phyloP scores from a whole-genome alignment of 2,888 invertebrate genomes.

The Stictocephala bisonia region DNA sequence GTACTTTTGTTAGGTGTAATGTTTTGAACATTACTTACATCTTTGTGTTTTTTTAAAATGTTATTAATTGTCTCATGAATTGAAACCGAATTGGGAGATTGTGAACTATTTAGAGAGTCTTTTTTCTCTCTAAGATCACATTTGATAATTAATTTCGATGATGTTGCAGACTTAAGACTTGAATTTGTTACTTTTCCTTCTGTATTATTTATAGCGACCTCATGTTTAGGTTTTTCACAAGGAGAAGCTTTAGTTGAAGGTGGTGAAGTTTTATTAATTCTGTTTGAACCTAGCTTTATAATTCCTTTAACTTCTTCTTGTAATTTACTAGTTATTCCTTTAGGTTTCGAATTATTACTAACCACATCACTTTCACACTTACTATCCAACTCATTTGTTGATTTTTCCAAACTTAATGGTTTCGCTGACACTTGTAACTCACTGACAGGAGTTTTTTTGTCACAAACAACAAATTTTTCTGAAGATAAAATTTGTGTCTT shows the following conservation, averaged over 20 bases:
- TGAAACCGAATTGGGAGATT: conserved; percentile 5
- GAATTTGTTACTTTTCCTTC: too few relatives aligned
- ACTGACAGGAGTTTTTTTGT: too few relatives aligned
- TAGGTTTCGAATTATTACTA: not conserved
- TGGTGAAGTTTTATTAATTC: not conserved
- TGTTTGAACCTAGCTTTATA: conserved; percentile 13
- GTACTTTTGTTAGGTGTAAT: too few relatives aligned
- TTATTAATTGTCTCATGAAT: conserved; percentile 19
- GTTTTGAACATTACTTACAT: too few relatives aligned
- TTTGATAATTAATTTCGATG: not conserved
- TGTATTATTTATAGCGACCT: too few relatives aligned
- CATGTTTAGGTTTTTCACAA: not conserved
- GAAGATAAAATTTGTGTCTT: not conserved
- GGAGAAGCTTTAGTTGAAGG: conserved; percentile 3
- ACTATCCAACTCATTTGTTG: too few relatives aligned
- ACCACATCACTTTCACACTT: too few relatives aligned
- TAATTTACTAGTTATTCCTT: not conserved
- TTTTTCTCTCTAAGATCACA: conserved; percentile 12
- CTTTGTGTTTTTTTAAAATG: conserved; percentile 3
- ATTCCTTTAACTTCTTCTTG: conserved; percentile 18
- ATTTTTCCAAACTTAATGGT: too few relatives aligned
- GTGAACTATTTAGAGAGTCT: not conserved
- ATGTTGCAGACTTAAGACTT: too few relatives aligned
- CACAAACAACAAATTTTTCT: too few relatives aligned
- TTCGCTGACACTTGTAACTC: too few relatives aligned